Conservation (phyloP, 1,140 invertebrate species). For the silkworm (Bombyx mori) region ASM3026992v2 NC_085130.1:10812501-10813000, state of each 20-base stretch:
- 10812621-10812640: slow-evolving; percentile 24
- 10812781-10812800: slow-evolving; percentile 22
- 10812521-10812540: slow-evolving; percentile 16
- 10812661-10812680: slow-evolving; percentile 21
- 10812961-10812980: slow-evolving; percentile 30
- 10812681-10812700: slow-evolving; percentile 23
- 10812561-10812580: slow-evolving; percentile 17
- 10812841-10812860: slow-evolving; percentile 19
- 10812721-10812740: slow-evolving; percentile 23
- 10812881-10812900: slow-evolving; percentile 16
- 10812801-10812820: slow-evolving; percentile 14
- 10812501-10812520: slow-evolving; percentile 15
- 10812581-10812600: slow-evolving; percentile 15
- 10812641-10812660: slow-evolving; percentile 24
- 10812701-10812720: slow-evolving; percentile 23
- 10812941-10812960: slow-evolving; percentile 13
- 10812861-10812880: slow-evolving; percentile 17
- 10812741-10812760: slow-evolving; percentile 22
- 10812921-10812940: slow-evolving; percentile 11
- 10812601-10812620: slow-evolving; percentile 20
- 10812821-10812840: slow-evolving; percentile 24
- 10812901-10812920: slow-evolving; percentile 18
- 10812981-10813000: slow-evolving; percentile 33
- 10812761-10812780: slow-evolving; percentile 18
- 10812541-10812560: slow-evolving; percentile 21